A percentile compares a stretch with the other conserved stretches of the same genome.
Conservation (phyloP, 1,140 invertebrate genomes). For the Penaeus vannamei region DNA sequence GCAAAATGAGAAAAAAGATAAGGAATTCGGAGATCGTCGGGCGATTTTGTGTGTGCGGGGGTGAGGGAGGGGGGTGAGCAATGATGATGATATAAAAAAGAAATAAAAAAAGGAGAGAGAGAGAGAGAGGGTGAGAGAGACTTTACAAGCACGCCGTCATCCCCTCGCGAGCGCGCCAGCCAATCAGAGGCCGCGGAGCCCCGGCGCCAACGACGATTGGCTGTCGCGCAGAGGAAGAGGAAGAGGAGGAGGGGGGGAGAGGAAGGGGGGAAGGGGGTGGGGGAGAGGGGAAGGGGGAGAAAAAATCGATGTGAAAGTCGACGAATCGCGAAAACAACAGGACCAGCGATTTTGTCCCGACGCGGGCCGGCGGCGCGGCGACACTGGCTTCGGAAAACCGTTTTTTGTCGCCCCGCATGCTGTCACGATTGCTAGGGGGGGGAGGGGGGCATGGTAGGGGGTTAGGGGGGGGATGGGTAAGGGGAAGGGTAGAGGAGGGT, state of each 20-base stretch:
- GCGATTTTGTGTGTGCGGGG: too few species aligned
- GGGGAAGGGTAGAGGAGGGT: too few species aligned
- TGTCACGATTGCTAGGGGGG: neutral
- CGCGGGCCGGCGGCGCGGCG: neutral
- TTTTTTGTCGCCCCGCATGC: neutral
- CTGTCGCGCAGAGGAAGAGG: neutral
- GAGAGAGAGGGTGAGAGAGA: slow-evolving; percentile 42
- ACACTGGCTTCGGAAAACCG: neutral
- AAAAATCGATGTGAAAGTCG: slow-evolving; percentile 60
- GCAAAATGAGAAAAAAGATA: too few species aligned
- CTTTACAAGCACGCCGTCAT: slow-evolving; percentile 45
- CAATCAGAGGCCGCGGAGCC: slow-evolving; percentile 31
- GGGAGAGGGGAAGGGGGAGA: too few species aligned
- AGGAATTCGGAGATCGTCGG: too few species aligned
- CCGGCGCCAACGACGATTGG: slow-evolving; percentile 61
- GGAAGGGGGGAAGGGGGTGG: too few species aligned
- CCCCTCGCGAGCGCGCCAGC: neutral
- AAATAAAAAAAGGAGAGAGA: neutral
- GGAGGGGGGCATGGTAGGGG: too few species aligned
- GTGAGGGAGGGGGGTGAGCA: too few species aligned
- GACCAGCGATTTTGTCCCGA: slow-evolving; percentile 44
- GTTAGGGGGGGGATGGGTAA: too few species aligned
- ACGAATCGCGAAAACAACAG: slow-evolving; percentile 61
- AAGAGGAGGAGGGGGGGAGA: too few species aligned
- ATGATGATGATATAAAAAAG: neutral